These are phyloP conservation scores for Hypocryptadius cinnamomeus DNA, from an alignment of 2,113 vertebrate genomes.

Conservation along the genomic window DNA sequence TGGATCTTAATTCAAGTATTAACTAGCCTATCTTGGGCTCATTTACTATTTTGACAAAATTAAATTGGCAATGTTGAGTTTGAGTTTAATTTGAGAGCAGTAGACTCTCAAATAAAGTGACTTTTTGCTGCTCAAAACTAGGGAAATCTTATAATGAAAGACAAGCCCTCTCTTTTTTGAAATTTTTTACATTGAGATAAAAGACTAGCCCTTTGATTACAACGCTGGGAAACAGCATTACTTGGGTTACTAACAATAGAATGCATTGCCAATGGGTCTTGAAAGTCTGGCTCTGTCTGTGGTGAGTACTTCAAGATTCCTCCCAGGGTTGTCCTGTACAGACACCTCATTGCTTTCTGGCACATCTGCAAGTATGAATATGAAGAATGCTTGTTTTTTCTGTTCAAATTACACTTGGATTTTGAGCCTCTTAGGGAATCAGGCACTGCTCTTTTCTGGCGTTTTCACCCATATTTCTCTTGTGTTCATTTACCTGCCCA, in stretches of 20 bases:
- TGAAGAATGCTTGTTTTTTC: background rate
- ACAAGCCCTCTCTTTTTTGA: background rate
- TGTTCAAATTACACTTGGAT: background rate
- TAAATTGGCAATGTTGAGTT: background rate
- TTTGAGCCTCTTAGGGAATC: background rate
- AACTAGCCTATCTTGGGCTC: background rate
- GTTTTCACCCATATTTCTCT: background rate
- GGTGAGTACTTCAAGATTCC: background rate
- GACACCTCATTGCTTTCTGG: background rate
- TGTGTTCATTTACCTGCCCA: background rate
- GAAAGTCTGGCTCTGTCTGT: background rate
- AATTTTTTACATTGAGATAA: background rate
- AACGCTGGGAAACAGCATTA: background rate
- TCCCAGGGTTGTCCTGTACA: background rate
- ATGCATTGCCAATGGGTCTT: background rate
- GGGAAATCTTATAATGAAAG: background rate
- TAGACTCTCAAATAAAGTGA: background rate
- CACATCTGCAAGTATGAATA: background rate
- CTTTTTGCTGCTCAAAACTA: background rate
- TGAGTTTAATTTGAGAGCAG: background rate
- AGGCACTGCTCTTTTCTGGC: background rate
- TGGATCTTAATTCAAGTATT: background rate
- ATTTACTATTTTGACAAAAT: background rate
- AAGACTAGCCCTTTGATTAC: background rate
- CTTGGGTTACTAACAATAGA: background rate